Evolutionary conservation across 2,113 vertebrate genomes (phyloP).

Genomic region (Struthidea cinerea): DNA sequence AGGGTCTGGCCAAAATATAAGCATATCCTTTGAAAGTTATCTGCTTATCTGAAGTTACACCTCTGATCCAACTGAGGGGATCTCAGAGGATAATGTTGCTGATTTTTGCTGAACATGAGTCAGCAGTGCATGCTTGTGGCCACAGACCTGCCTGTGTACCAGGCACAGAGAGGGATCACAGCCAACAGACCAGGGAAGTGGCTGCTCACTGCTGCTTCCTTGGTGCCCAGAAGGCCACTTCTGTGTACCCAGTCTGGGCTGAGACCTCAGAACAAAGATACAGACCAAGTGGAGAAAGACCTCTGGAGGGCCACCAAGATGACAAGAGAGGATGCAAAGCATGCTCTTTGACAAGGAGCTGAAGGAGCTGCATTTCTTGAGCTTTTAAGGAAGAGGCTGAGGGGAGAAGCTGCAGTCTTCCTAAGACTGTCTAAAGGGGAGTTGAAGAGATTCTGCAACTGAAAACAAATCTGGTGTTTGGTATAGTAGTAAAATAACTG

Average conservation of each 20-base stretch:
- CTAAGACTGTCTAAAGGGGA: background rate
- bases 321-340: background rate
- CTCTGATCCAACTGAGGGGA: background rate
- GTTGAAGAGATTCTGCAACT: background rate
- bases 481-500: background rate
- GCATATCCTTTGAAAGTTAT: background rate
- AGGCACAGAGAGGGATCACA: background rate
- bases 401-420: background rate
- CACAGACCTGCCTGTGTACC: fast-evolving
- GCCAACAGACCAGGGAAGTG: background rate
- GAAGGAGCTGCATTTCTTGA: background rate
- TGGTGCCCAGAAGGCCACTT: background rate
- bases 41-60: background rate
- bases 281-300: background rate
- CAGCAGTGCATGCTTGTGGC: background rate
- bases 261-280: background rate
- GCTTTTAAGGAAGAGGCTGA: background rate
- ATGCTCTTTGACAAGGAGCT: background rate
- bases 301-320: background rate
- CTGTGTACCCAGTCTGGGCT: background rate
- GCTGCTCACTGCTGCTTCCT: background rate
- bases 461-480: background rate
- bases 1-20: background rate
- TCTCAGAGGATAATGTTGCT: background rate
- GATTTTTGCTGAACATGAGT: fast-evolving